phyloP scores from a whole-genome alignment of 1,140 invertebrate species.

The Drosophila ficusphila region DNA sequence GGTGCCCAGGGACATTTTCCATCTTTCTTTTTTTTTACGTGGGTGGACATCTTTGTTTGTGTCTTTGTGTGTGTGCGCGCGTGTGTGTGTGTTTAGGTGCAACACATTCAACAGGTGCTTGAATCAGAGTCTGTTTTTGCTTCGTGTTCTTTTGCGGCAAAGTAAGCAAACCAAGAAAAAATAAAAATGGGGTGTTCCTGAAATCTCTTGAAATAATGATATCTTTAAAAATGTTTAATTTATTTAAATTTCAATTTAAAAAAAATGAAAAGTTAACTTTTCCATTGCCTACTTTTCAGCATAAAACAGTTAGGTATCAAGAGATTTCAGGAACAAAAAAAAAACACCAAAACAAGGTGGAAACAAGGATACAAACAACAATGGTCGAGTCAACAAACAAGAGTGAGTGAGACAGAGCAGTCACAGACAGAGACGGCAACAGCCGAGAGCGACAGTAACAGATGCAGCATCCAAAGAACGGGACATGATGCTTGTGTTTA shows the following conservation, averaged over 20 bases:
- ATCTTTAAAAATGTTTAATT: too few species aligned
- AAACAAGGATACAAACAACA: slow-evolving; percentile 49
- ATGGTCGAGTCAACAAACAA: slow-evolving; percentile 40
- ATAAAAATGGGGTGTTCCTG: slow-evolving; percentile 7
- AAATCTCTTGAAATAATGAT: background rate
- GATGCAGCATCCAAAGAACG: slow-evolving; percentile 28
- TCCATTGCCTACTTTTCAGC: background rate
- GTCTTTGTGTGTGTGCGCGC: slow-evolving; percentile 19
- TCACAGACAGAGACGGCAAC: slow-evolving; percentile 29
- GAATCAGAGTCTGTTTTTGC: slow-evolving; percentile 56
- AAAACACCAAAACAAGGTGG: too few species aligned
- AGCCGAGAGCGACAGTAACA: slow-evolving; percentile 28
- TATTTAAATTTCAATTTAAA: background rate
- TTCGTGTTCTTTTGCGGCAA: slow-evolving; percentile 30
- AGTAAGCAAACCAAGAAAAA: slow-evolving; percentile 34
- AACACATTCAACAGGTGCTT: slow-evolving; percentile 76
- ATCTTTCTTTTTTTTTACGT: slow-evolving; percentile 14
- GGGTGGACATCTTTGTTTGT: slow-evolving; percentile 19
- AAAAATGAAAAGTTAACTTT: background rate
- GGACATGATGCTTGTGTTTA: slow-evolving; percentile 10
- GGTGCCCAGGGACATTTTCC: slow-evolving; percentile 14
- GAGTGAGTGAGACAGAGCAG: slow-evolving; percentile 25
- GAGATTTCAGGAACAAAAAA: slow-evolving; percentile 1
- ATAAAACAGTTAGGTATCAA: background rate
- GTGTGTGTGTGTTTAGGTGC: slow-evolving; percentile 51